Evolutionary conservation across 2,113 vertebrate species (phyloP).

Genomic region (Ictidomys tridecemlineatus): DNA sequence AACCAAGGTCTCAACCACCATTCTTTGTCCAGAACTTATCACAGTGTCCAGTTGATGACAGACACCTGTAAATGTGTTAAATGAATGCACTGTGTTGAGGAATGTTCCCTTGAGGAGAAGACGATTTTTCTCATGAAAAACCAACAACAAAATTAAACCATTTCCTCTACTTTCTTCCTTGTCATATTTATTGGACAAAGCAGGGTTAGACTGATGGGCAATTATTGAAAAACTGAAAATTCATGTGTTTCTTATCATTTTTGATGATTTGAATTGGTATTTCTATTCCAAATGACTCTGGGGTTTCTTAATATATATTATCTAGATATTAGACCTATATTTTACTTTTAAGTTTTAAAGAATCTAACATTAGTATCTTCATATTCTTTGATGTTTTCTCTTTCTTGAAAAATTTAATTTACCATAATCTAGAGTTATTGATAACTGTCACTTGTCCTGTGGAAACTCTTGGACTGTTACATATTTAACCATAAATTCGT

Average conservation of each 20-base stretch:
- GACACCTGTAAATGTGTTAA: background rate
- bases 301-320: slow-evolving; percentile 27
- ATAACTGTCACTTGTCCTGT: background rate
- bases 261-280: background rate
- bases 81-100: background rate
- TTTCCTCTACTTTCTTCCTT: background rate
- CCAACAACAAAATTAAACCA: background rate
- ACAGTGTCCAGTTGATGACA: background rate
- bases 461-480: background rate
- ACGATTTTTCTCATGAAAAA: background rate
- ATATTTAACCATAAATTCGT: background rate
- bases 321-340: background rate
- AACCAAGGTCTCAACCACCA: background rate
- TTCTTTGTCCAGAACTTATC: background rate
- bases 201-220: background rate
- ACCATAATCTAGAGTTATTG: background rate
- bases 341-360: background rate
- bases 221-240: background rate
- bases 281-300: background rate
- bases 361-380: background rate
- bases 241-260: background rate
- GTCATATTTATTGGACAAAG: background rate
- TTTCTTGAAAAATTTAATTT: background rate
- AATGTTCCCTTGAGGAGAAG: background rate
- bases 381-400: background rate